Base-by-base conservation (phyloP, 2,888 invertebrate genomes). In the Protophormia terraenovae region DNA sequence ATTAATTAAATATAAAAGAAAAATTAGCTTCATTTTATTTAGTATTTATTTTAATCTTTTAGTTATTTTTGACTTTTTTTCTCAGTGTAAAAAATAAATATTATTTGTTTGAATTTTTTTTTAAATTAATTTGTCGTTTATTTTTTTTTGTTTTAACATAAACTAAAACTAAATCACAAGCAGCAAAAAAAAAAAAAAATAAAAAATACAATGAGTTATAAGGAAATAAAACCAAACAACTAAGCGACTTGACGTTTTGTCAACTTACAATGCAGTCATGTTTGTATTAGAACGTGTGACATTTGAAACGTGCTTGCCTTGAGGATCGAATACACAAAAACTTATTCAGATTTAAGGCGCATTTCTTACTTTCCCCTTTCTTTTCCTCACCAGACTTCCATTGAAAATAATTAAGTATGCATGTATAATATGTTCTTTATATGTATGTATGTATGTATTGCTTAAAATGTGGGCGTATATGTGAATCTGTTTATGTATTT, bases 211-310 rank as follows among this genome's bases (percentile, higher is more conserved):
- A n/a, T n/a, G n/a, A n/a, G n/a, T n/a, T n/a, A n/a, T n/a, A n/a
- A n/a, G n/a, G 1, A 22, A 10, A 6, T 19, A 27, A 45, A 47
- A 47, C n/a, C 7, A 19, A 32, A 72, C 29, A n/a, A 62, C 8
- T n/a, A n/a, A n/a, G n/a, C 24, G 24, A n/a, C 22, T 69, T 53
- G 7, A 24, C 24, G 35, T 60, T 58, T 73, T 60, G 72, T 58
- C 60, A 62, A 35, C 6, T 47, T 47, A 29, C 29, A 66, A 47
- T 47, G 45, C 66, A 66, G 19, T 41, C 45, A 24, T 73, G 19
- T 73, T 73, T 73, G 47, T 60, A 47, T 60, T 32, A 47, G n/a
- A 62, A 35, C 16, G 60, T 62, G 62, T 62, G 62, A 73, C 50
- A 73, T 62, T 62, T 16, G 24, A 50, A 50, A 62, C 35, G 50